These are phyloP conservation scores for Cryptoblepharus egeriae DNA, from an alignment of 2,797 vertebrate genomes.

Conservation along the genomic window DNA sequence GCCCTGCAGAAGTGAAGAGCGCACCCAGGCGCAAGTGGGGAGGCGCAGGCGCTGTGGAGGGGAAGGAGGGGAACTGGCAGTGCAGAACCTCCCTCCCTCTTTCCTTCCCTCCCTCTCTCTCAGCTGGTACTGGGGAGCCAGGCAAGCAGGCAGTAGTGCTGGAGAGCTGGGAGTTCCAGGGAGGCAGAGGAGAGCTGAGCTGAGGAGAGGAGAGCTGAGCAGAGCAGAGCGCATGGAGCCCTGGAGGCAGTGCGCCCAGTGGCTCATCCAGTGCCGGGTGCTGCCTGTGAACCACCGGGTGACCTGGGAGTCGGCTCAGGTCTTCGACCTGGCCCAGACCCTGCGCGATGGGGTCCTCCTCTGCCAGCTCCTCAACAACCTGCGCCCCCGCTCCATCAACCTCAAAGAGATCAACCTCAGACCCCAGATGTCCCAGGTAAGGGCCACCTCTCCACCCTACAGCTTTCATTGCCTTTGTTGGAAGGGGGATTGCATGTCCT, in stretches of 20 bases:
- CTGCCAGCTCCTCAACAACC: constrained; percentile 96
- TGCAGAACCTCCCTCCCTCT: constrained; percentile 2
- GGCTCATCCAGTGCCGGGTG: constrained; percentile 95
- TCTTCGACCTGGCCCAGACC: constrained; percentile 95
- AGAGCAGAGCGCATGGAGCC: constrained; percentile 89
- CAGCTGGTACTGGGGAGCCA: not conserved
- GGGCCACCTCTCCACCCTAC: constrained; percentile 8
- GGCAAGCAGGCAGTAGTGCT: not conserved
- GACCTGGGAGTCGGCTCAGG: constrained; percentile 94
- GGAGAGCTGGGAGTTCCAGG: too few species aligned
- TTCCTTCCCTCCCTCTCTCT: not conserved
- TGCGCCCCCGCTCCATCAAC: constrained; percentile 89
- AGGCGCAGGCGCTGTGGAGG: constrained; percentile 23
- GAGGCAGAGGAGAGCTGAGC: too few species aligned
- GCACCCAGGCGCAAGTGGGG: not conserved
- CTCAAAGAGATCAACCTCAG: constrained; percentile 96
- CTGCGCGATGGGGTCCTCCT: constrained; percentile 95
- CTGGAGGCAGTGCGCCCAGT: constrained; percentile 94
- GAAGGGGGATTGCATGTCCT: too few species aligned
- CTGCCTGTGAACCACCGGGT: constrained; percentile 93
- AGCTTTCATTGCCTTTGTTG: too few species aligned
- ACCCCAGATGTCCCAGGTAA: constrained; percentile 97
- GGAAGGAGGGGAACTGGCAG: not conserved
- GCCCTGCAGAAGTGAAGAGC: too few species aligned
- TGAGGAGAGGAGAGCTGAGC: too few species aligned